phyloP scores from a whole-genome alignment of 1,140 invertebrate species.

The Lethocerus indicus region DNA sequence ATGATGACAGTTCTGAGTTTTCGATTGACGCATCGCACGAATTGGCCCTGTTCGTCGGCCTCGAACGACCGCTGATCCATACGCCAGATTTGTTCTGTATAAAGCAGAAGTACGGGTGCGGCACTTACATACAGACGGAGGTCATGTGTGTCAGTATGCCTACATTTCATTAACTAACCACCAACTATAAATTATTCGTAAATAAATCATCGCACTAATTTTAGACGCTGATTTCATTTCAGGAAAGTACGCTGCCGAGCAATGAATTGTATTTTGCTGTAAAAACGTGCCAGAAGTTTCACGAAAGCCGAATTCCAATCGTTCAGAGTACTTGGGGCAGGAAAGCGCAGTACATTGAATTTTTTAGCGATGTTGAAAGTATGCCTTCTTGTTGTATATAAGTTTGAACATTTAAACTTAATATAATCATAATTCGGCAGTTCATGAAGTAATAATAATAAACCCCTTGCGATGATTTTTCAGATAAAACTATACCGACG shows the following conservation, averaged over 20 bases:
- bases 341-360: slow-evolving; percentile 45
- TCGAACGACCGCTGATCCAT: slow-evolving; percentile 24
- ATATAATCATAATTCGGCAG: background rate
- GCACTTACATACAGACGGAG: slow-evolving; percentile 41
- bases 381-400: slow-evolving; percentile 16
- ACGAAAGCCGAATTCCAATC: slow-evolving; percentile 51
- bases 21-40: slow-evolving; percentile 73
- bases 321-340: slow-evolving; percentile 66
- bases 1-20: slow-evolving; percentile 38
- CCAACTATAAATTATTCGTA: too few relatives aligned
- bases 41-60: slow-evolving; percentile 43
- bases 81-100: slow-evolving; percentile 32
- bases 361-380: slow-evolving; percentile 65
- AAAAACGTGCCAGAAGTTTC: slow-evolving; percentile 73
- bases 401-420: background rate
- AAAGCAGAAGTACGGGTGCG: slow-evolving; percentile 32
- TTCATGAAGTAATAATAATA: background rate
- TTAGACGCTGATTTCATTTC: slow-evolving; percentile 16
- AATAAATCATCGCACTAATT: too few relatives aligned
- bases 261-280: slow-evolving; percentile 63
- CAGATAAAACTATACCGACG: slow-evolving; percentile 49
- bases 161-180: background rate
- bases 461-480: slow-evolving; percentile 15
- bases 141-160: slow-evolving; percentile 42
- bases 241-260: slow-evolving; percentile 35